Conservation (phyloP, 1,140 invertebrate genomes). For the Nilaparvata lugens region DNA sequence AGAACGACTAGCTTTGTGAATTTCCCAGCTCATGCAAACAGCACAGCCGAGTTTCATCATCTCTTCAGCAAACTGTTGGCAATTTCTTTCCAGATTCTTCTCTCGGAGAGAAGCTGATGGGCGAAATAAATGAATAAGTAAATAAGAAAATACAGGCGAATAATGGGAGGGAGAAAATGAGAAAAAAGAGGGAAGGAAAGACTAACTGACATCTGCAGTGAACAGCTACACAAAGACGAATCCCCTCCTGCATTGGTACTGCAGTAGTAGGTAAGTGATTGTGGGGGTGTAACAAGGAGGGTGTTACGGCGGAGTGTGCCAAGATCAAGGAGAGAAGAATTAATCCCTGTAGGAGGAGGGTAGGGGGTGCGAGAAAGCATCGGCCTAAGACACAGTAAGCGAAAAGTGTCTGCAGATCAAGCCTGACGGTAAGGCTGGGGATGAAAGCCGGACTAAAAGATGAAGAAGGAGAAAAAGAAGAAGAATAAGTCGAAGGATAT, state of each 20-base stretch:
- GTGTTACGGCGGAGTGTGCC: neutral
- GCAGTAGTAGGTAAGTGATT: neutral
- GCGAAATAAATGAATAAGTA: neutral
- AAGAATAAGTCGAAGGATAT: neutral
- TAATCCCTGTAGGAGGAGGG: neutral
- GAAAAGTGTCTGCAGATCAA: too few relatives aligned
- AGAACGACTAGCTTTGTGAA: too few relatives aligned
- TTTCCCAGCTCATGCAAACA: too few relatives aligned
- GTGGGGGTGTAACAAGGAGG: neutral
- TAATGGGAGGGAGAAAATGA: neutral
- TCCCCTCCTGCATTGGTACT: too few relatives aligned
- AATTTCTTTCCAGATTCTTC: too few relatives aligned
- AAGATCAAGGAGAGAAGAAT: neutral
- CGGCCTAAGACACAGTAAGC: too few relatives aligned
- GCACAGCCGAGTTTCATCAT: too few relatives aligned
- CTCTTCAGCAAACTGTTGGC: too few relatives aligned
- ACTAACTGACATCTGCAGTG: neutral
- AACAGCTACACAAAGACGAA: slow-evolving; percentile 2
- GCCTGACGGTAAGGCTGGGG: too few relatives aligned
- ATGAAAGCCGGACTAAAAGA: too few relatives aligned
- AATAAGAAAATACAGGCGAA: neutral
- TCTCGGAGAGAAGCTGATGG: too few relatives aligned
- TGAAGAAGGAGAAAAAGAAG: neutral
- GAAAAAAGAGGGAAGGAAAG: neutral
- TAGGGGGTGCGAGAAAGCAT: neutral